phyloP scores from a whole-genome alignment of 2,113 vertebrate genomes.

The Synchiropus splendidus region DNA sequence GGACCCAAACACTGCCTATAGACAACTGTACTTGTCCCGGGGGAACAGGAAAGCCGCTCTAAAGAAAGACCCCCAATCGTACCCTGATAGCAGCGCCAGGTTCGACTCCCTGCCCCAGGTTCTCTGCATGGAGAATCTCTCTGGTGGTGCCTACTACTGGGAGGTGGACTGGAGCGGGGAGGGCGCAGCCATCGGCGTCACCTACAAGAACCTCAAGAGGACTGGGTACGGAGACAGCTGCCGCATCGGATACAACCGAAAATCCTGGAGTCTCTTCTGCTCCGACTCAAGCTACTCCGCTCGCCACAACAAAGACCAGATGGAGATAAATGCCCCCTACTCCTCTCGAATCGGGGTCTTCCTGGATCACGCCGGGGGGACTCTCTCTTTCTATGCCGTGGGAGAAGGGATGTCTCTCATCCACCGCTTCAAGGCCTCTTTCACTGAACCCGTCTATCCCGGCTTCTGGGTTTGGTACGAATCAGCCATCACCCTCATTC shows the following conservation, averaged over 20 bases:
- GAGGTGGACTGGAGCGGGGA: constrained; percentile 73
- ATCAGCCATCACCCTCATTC: constrained; percentile 59
- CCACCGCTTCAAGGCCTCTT: constrained; percentile 69
- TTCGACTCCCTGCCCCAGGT: constrained; percentile 73
- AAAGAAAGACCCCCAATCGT: constrained; percentile 65
- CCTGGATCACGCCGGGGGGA: constrained; percentile 60
- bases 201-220: constrained; percentile 73
- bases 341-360: constrained; percentile 73
- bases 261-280: constrained; percentile 77
- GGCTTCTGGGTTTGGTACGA: constrained; percentile 81
- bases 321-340: constrained; percentile 55
- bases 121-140: constrained; percentile 69
- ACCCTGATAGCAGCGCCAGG: constrained; percentile 48
- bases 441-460: constrained; percentile 68
- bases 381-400: constrained; percentile 69
- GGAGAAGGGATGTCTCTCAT: constrained; percentile 67
- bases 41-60: constrained; percentile 65
- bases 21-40: constrained; percentile 66
- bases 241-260: constrained; percentile 77
- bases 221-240: constrained; percentile 67
- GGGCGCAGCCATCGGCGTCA: constrained; percentile 68
- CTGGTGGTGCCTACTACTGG: constrained; percentile 70
- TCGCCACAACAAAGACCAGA: constrained; percentile 73
- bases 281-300: constrained; percentile 75
- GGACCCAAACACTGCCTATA: constrained; percentile 68